These are phyloP conservation scores for Eulemur rubriventer DNA, from an alignment of 2,797 vertebrate species.

Conservation along the genomic window DNA sequence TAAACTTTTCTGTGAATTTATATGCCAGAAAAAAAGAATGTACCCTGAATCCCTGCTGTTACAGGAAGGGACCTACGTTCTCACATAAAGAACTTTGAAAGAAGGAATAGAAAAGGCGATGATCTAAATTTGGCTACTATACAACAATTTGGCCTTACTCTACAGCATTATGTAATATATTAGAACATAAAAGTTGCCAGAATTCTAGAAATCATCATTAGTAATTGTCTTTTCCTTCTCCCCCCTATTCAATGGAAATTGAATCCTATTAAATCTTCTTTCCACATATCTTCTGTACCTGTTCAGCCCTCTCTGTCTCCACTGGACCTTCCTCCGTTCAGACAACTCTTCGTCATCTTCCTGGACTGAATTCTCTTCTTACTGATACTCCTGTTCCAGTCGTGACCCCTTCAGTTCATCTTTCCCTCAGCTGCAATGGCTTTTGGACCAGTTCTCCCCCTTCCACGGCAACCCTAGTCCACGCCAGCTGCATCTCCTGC, in stretches of 20 bases:
- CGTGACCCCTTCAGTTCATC: neutral
- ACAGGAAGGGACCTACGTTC: neutral
- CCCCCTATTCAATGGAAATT: neutral
- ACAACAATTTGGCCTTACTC: neutral
- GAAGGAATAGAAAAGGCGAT: neutral
- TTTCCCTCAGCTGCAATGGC: neutral
- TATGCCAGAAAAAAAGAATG: neutral
- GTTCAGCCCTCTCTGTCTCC: neutral
- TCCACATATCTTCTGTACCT: neutral
- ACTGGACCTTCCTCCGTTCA: neutral
- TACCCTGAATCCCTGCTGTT: neutral
- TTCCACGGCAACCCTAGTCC: too few species aligned
- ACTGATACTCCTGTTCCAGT: neutral
- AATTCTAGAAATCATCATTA: neutral
- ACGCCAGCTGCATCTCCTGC: neutral
- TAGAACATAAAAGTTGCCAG: neutral
- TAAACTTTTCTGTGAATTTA: neutral
- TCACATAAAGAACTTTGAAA: neutral
- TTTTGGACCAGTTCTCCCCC: neutral
- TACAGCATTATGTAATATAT: neutral
- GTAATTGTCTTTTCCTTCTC: neutral
- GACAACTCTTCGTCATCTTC: neutral
- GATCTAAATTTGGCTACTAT: neutral
- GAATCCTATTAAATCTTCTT: neutral
- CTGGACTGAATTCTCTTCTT: neutral